Evolutionary conservation across 35 echinoderm and acorn worm species (phyloP), one percentile per base, ranked within the genome.

Genomic region (Diadema setosum): DNA sequence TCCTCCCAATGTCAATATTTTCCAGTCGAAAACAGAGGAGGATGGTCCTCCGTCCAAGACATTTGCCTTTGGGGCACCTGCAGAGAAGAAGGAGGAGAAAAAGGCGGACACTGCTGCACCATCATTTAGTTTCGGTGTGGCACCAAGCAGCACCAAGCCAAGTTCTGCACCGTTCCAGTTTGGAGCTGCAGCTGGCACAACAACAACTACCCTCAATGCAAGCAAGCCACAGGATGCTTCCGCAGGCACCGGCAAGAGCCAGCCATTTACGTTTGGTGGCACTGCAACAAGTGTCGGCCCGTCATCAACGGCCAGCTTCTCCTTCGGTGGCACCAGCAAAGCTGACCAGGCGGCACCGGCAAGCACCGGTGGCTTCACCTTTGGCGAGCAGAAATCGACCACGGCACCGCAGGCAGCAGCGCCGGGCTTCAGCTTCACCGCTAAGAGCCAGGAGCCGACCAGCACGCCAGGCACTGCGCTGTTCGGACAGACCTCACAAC

Each of bases 1-100:
- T 39, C 69, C 69, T 37, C 82, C 70, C 45, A 80, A 91, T 80
- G 82, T 42, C 42, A 49, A 85, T 37, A 44, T 83, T 25, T 91
- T 91, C 33, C 84, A 91, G 57, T 26, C 81, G 18, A 56, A 58
- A 15, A 56, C 52, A 52, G 27, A 83, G 18, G 43, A 30, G n/a
- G 84, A 64, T 23, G 57, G 45, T 39, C 33, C 48, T 5, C 26
- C 34, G 17, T 26, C 36, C 4, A 60, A 84, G 56, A 55, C 35
- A 63, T 59, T 39, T 18, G 23, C 23, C n/a, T 80, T 84, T 42
- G 45, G 82, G 6, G 56, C 48, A 33, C 15, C 33, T 18, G n/a
- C 7, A 18, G 9, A 69, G 25, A 26, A 69, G 27, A 36, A 37
- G 36, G 27, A 33, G 18, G 45, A 34, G 52, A 65, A 85, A 87